A percentile compares a stretch with the other conserved stretches of the same genome.
phyloP scores from a whole-genome alignment of 2,888 invertebrate species.

The Platycheirus albimanus region DNA sequence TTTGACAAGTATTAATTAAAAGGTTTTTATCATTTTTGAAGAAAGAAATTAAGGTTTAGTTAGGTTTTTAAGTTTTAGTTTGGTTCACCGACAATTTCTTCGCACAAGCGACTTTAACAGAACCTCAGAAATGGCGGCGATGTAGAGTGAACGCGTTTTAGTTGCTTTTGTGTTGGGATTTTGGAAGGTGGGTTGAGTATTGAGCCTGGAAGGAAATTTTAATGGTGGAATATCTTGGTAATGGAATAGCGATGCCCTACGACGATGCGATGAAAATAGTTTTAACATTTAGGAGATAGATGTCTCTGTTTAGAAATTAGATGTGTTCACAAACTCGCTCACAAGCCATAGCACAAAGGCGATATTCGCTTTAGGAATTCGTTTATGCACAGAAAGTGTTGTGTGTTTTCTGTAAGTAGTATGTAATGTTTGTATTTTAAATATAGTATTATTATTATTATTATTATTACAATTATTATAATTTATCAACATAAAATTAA shows the following conservation, averaged over 20 bases:
- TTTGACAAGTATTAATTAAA: slow-evolving; percentile 36
- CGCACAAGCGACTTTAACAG: slow-evolving; percentile 60
- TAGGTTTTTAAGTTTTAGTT: slow-evolving; percentile 41
- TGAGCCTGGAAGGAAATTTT: slow-evolving; percentile 32
- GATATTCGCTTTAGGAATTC: too few species aligned
- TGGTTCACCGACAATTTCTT: slow-evolving; percentile 70
- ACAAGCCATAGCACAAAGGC: too few species aligned
- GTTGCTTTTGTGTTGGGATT: slow-evolving; percentile 10
- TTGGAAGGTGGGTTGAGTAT: slow-evolving; percentile 42
- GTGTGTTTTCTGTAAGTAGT: too few species aligned
- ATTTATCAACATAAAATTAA: too few species aligned
- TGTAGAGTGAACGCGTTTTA: slow-evolving; percentile 62
- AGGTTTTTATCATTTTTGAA: slow-evolving; percentile 62
- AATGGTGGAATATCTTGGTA: slow-evolving; percentile 35
- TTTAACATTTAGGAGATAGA: not conserved
- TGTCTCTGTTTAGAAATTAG: not conserved
- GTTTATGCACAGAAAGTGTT: too few species aligned
- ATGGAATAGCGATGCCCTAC: slow-evolving; percentile 35
- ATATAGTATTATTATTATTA: too few species aligned
- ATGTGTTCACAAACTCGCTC: not conserved
- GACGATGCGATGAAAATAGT: too few species aligned
- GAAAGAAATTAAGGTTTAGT: slow-evolving; percentile 39
- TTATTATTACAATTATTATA: too few species aligned
- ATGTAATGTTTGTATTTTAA: too few species aligned
- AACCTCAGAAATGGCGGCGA: slow-evolving; percentile 72